phyloP scores from a whole-genome alignment of 1,140 invertebrate species.

The Triops longicaudatus region DNA sequence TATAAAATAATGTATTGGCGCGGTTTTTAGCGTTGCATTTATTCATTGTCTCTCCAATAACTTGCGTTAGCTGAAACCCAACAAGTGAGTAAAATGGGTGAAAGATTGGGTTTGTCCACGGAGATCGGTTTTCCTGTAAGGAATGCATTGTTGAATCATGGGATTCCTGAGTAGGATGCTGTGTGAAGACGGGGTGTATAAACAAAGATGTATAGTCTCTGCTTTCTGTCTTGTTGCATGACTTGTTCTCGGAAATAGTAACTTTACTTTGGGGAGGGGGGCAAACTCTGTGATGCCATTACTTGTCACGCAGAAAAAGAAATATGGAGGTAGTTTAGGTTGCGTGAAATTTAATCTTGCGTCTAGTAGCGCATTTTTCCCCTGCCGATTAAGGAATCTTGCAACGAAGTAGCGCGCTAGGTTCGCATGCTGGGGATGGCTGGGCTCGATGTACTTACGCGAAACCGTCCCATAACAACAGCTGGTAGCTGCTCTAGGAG shows the following conservation, averaged over 20 bases:
- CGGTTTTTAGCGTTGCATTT: no score
- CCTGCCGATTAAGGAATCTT: not conserved
- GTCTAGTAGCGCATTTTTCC: not conserved
- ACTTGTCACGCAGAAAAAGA: not conserved
- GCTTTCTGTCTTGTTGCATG: not conserved
- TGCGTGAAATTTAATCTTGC: conserved; percentile 3
- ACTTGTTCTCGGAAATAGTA: not conserved
- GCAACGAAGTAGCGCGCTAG: not conserved
- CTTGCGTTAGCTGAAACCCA: no score
- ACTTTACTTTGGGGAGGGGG: not conserved
- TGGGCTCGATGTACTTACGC: not conserved
- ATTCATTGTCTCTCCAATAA: no score
- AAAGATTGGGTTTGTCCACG: not conserved
- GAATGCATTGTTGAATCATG: not conserved
- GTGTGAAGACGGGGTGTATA: not conserved
- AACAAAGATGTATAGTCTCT: conserved; percentile 2
- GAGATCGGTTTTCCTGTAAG: not conserved
- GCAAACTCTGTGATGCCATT: not conserved
- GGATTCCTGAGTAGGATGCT: not conserved
- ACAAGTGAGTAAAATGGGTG: not conserved
- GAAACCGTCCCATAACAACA: not conserved
- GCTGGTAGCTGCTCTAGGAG: not conserved
- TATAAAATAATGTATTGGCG: no score
- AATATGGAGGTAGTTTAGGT: not conserved
- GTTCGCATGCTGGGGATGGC: not conserved